Base-by-base conservation (phyloP, 1,140 invertebrate species). In the Tachypleus tridentatus region DNA sequence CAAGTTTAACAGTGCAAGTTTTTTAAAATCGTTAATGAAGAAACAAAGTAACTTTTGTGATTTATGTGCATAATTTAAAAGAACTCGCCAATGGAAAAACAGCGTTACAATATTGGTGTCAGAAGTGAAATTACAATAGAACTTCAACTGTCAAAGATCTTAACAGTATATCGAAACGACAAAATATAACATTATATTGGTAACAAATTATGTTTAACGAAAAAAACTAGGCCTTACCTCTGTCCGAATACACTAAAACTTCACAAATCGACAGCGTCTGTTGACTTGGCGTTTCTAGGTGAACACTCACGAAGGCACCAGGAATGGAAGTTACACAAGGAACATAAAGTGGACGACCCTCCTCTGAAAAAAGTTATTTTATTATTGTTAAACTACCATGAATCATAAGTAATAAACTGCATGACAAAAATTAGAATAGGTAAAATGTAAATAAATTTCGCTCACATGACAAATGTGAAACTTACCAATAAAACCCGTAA, bases 311-410 rank as follows among this genome's bases (percentile, higher is more conserved):
- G 74, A 95, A 96, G 10, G 92, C 92, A 4, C 92, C 92, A 0
- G 92, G 90, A 89, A 95, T 94, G 0, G 92, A 91, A 2, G 91
- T 91, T 75, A 93, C 93, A 78, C 93, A 96, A 0, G 92, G 92
- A 56, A 96, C 76, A 75, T 94, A 96, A 0, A 95, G 79, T 0
- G 93, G 92, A 70, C 93, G 87, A 0, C 92, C 92, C 74, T 93
- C 91, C 76, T 94, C 90, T 9, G 93, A 29, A 29, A 29, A 29
- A 29, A 2, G 29, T 29, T 29, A 29, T 29, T 29, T 29, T 29
- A 29, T 29, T 29, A 29, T 29, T 29, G 29, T 1, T 29, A 29
- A 29, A 29, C 2, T 29, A 29, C 29, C 29, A 2, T 29, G 29
- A 29, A 29, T 2, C 29, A 29, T 29, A 29, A 29, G 29, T 29